phyloP scores from a whole-genome alignment of 2,113 vertebrate species.

The Lophotis ruficrista region DNA sequence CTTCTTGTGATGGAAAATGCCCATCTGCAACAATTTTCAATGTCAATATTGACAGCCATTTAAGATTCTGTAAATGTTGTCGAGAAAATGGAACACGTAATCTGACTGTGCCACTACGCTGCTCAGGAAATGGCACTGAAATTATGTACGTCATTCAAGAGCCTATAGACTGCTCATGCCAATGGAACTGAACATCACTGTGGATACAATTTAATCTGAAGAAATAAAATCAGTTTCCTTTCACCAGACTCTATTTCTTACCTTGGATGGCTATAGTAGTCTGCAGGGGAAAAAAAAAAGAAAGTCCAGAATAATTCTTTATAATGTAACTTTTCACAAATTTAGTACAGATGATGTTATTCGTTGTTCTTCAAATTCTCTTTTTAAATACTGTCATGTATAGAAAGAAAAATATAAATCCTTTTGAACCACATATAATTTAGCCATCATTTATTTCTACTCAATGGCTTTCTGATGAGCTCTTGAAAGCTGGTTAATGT shows the following conservation, averaged over 20 bases:
- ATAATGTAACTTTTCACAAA: neutral
- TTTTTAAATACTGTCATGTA: neutral
- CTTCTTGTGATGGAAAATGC: conserved; percentile 96
- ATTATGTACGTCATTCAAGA: conserved; percentile 91
- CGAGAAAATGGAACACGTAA: conserved; percentile 89
- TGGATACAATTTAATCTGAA: neutral
- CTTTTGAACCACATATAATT: neutral
- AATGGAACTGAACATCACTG: conserved; percentile 85
- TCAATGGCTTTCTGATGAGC: neutral
- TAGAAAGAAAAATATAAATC: neutral
- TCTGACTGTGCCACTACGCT: conserved; percentile 88
- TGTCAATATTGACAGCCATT: conserved; percentile 95
- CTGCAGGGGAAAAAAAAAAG: neutral
- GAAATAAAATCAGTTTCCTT: neutral
- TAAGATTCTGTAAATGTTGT: conserved; percentile 97
- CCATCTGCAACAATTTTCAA: conserved; percentile 98
- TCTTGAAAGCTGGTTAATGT: neutral
- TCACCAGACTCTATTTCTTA: neutral
- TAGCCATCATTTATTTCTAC: neutral
- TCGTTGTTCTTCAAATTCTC: neutral
- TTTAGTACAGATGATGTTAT: neutral
- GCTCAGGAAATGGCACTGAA: conserved; percentile 90
- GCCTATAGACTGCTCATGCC: conserved; percentile 92
- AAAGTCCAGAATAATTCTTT: neutral
- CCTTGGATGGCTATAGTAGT: neutral